Base-by-base conservation (phyloP, 1,140 invertebrate species). In the Drosophila sechellia region DNA sequence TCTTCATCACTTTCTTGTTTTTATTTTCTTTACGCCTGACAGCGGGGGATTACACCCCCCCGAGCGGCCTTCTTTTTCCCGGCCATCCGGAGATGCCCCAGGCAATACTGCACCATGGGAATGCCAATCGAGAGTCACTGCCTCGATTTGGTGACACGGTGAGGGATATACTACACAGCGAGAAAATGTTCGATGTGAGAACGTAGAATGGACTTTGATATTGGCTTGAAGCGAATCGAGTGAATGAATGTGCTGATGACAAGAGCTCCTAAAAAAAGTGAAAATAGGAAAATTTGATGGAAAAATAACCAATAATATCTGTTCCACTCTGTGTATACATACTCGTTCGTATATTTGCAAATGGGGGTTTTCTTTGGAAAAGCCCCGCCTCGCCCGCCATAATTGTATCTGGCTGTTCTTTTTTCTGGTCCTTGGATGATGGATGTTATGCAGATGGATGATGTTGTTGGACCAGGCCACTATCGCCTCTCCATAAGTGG, bases 361-460 rank as follows among this genome's bases (percentile, higher is more conserved):
- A 84, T 83, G 80, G 80, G 52, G 70, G 66, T 56, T 69, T 71
- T 56, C 45, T 39, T 20, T 20, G 42, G 27, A 65, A 43, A 46
- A 25, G 3, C 25, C 15, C 60, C 20, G 4, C 31, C 8, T n/a
- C 40, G 2, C 66, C 55, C 63, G 35, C 59, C 81, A 85, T 85
- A 86, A 86, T 85, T 85, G 80, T 84, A 84, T 77, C 73, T 85
- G 81, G 75, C 61, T 77, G 63, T 17, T 65, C 53, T 65, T 46
- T 69, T 63, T 73, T n/a, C 40, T 11, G 20, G 31, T 42, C 77
- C 71, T 50, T 55, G 64, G 49, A 74, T 85, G 83, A 85, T 85
- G 64, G 70, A 85, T 85, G 83, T 68, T 59, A 73, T 65, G 73
- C 68, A 78, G 77, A 81, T 77, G 69, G 73, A 81, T 56, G 66